Conservation (phyloP, 2,113 vertebrate genomes). For the Dinomys branickii region DNA sequence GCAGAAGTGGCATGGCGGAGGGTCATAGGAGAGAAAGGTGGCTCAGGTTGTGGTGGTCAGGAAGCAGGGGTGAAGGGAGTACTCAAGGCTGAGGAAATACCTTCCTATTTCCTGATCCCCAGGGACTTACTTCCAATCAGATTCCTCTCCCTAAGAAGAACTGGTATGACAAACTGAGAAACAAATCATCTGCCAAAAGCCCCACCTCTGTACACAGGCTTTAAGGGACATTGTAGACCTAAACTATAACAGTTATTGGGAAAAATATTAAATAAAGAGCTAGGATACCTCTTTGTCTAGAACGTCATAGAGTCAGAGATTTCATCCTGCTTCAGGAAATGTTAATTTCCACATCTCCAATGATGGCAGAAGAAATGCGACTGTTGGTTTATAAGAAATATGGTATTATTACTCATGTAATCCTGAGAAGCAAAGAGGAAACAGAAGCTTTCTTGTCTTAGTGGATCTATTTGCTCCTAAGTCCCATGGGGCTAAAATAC, state of each 20-base stretch:
- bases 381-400: background rate
- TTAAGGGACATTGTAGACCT: background rate
- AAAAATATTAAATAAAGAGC: background rate
- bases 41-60: background rate
- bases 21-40: background rate
- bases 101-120: background rate
- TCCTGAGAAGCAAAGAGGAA: background rate
- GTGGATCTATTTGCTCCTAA: background rate
- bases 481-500: background rate
- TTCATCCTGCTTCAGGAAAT: background rate
- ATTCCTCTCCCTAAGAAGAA: background rate
- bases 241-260: background rate
- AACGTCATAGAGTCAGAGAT: background rate
- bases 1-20: background rate
- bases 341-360: background rate
- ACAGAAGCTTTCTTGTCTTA: background rate
- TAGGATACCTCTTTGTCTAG: background rate
- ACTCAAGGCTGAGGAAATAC: background rate
- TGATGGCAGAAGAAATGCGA: background rate
- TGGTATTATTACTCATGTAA: background rate
- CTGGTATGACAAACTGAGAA: background rate
- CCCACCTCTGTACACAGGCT: background rate
- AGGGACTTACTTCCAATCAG: background rate
- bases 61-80: background rate
- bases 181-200: background rate